phyloP scores from a whole-genome alignment of 2,113 vertebrate species.

The Cricetomys ansorgei region DNA sequence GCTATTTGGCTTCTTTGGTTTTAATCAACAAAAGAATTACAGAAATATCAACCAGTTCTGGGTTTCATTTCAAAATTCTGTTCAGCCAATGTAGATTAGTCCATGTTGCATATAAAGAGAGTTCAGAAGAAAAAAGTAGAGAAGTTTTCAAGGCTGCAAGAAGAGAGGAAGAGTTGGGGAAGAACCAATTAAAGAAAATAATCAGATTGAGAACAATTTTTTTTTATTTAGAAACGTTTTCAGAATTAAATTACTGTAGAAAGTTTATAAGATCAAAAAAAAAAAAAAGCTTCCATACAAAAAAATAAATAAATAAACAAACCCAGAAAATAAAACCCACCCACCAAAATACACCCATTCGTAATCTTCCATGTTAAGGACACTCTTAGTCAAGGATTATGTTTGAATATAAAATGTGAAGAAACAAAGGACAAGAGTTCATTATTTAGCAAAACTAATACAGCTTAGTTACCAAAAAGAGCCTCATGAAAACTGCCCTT shows the following conservation, averaged over 20 bases:
- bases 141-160: background rate
- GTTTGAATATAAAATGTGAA: background rate
- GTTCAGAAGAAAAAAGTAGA: constrained; percentile 34
- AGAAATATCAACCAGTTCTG: background rate
- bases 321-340: background rate
- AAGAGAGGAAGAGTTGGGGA: background rate
- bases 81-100: background rate
- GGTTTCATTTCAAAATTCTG: constrained; percentile 42
- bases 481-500: background rate
- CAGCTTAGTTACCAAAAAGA: background rate
- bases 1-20: constrained; percentile 44
- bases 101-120: background rate
- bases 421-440: background rate
- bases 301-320: too few relatives aligned
- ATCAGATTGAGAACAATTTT: background rate
- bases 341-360: background rate
- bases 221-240: constrained; percentile 33
- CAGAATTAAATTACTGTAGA: background rate
- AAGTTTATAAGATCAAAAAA: background rate
- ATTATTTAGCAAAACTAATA: background rate
- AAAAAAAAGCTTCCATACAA: background rate
- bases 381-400: background rate
- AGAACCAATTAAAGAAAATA: background rate
- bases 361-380: background rate
- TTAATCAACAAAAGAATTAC: constrained; percentile 20